Evolutionary conservation across 2,113 vertebrate species (phyloP).

Genomic region (Varanus komodoensis): DNA sequence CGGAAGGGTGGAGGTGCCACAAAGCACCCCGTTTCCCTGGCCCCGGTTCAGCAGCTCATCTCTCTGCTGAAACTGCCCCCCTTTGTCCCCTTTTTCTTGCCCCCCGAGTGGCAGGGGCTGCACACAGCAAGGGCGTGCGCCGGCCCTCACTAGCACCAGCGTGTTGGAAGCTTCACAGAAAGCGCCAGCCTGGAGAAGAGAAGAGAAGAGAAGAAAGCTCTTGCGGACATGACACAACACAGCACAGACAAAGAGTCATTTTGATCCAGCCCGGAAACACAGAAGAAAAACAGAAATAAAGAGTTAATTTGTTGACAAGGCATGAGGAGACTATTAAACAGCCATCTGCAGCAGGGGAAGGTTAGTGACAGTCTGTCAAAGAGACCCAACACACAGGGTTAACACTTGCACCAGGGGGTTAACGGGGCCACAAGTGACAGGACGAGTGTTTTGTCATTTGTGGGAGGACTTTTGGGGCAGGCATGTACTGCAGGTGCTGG

Average conservation of each 20-base stretch:
- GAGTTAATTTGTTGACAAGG: background rate
- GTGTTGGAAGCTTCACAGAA: background rate
- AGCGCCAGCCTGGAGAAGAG: constrained; percentile 16
- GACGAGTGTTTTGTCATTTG: background rate
- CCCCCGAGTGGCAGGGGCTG: background rate
- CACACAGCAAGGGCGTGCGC: background rate
- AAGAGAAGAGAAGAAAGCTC: constrained; percentile 28
- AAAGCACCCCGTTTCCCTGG: background rate
- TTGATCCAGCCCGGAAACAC: constrained; percentile 1
- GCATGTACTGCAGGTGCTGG: too few species aligned
- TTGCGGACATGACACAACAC: background rate
- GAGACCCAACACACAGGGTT: background rate
- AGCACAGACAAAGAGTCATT: background rate
- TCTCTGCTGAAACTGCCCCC: background rate
- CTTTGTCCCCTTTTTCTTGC: background rate
- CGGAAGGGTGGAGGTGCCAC: background rate
- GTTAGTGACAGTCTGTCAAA: constrained; percentile 13
- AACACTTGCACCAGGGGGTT: background rate
- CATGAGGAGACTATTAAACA: background rate
- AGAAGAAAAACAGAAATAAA: constrained; percentile 8
- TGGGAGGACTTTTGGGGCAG: background rate
- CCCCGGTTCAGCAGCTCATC: background rate
- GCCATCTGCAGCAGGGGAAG: background rate
- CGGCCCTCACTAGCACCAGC: background rate
- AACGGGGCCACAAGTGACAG: background rate